Percentiles rank a stretch among this genome's conserved stretches.
Conservation (phyloP, 2,888 invertebrate species). For the Dynastes maya region DNA sequence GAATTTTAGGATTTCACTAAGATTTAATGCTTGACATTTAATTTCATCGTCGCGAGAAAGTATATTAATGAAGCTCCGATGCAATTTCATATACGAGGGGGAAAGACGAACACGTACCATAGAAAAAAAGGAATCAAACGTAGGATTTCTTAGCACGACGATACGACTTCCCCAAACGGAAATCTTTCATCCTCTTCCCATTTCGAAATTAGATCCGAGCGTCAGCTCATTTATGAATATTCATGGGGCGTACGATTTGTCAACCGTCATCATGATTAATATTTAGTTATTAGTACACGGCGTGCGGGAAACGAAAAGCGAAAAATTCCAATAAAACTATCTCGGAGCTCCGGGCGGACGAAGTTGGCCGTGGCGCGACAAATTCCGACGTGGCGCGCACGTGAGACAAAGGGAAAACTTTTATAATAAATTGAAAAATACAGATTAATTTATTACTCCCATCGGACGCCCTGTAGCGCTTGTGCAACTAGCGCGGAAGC, state of each 20-base stretch:
- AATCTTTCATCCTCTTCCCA: slow-evolving; percentile 26
- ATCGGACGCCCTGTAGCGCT: background rate
- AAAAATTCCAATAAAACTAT: slow-evolving; percentile 44
- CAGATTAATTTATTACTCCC: slow-evolving; percentile 43
- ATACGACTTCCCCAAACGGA: background rate
- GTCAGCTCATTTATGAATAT: slow-evolving; percentile 37
- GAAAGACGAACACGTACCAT: no score
- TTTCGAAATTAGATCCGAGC: slow-evolving; percentile 28
- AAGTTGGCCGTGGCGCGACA: slow-evolving; percentile 23
- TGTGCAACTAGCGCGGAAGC: slow-evolving; percentile 3
- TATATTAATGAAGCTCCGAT: no score
- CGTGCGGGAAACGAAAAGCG: background rate
- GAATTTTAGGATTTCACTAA: no score
- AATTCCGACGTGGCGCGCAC: background rate
- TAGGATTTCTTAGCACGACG: background rate
- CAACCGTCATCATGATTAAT: slow-evolving; percentile 37
- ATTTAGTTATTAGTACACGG: slow-evolving; percentile 39
- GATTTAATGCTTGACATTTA: no score
- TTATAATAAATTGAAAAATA: slow-evolving; percentile 47
- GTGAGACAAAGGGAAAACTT: slow-evolving; percentile 38
- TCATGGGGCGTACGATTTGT: slow-evolving; percentile 33
- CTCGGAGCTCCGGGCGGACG: background rate
- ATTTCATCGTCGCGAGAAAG: no score
- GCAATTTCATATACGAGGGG: background rate
- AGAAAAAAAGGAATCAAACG: background rate